Evolutionary conservation across 2,888 invertebrate species (phyloP).

Genomic region (Drosophila quasianomalipes): DNA sequence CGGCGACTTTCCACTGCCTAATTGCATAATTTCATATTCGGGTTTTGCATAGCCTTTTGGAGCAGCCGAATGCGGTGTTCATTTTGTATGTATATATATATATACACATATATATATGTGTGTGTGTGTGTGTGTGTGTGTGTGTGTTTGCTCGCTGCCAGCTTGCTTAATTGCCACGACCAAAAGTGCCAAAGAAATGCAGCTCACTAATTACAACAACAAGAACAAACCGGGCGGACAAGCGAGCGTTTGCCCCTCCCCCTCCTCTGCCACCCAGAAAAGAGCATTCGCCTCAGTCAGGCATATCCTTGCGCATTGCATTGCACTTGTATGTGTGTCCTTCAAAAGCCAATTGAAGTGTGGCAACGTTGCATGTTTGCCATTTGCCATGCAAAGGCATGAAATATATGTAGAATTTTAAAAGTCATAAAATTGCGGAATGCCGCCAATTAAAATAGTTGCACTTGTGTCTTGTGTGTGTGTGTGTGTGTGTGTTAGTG

Average conservation of each 20-base stretch:
- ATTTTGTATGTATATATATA: not conserved
- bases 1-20: constrained; percentile 29
- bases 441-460: constrained; percentile 84
- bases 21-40: constrained; percentile 76
- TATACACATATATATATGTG: not conserved
- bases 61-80: constrained; percentile 12
- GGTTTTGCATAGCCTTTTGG: constrained; percentile 44
- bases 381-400: constrained; percentile 57
- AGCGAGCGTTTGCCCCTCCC: constrained; percentile 25
- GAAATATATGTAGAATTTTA: constrained; percentile 81
- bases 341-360: constrained; percentile 79
- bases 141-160: constrained; percentile 33
- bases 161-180: constrained; percentile 76
- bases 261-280: not conserved
- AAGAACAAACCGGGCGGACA: constrained; percentile 54
- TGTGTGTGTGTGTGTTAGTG: constrained; percentile 6
- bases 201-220: constrained; percentile 78
- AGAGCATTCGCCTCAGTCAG: constrained; percentile 17
- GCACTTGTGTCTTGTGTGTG: constrained; percentile 50
- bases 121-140: constrained; percentile 6
- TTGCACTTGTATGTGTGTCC: constrained; percentile 48
- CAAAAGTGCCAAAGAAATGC: constrained; percentile 79
- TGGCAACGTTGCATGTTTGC: constrained; percentile 73
- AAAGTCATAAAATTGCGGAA: constrained; percentile 84
- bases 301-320: constrained; percentile 53